Base-by-base conservation (phyloP, 2,113 vertebrate genomes). In the Chiloscyllium plagiosum region DNA sequence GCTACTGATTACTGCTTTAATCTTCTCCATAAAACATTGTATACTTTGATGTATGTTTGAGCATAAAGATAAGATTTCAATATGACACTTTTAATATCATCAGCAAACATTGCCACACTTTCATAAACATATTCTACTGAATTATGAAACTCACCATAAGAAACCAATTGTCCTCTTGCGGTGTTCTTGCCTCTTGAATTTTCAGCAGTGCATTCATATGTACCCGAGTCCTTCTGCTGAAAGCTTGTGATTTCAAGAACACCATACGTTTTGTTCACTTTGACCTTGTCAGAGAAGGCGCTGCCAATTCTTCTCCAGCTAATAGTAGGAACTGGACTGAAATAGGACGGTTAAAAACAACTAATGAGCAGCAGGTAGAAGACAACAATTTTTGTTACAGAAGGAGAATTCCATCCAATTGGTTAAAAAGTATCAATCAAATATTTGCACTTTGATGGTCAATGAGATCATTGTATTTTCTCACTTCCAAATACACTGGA, bases 221-320 rank as follows among this genome's bases (percentile, higher is more conserved):
- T 98, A 24, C 99, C 99, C 0, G 98, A 97, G 1, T 99, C 99
- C 96, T 99, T 99, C 96, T 99, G 99, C 80, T 99, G 99, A 96
- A 99, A 98, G 97, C 98, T 97, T 0, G 99, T 98, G 52, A 99
- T 98, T 97, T 99, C 99, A 95, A 99, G 98, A 96, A 99, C 97
- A 19, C 97, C 99, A 19, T 97, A 98, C 96, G 98, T 98, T 96
- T 99, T 99, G 96, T 97, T 98, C 97, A 98, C 96, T 96, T 98
- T 98, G 96, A 98, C 97, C 97, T 99, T 99, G 96, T 97, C 98
- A 68, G 99, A 97, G 96, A 99, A 98, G 0, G 98, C 98, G 96
- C 98, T 98, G 33, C 98, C 99, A 15, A 98, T 98, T 97, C 98
- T 98, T 96, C 98, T 98, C 99, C 99, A 99, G 96, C 98, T 98